phyloP scores from a whole-genome alignment of 2,113 vertebrate species.

The Cariama cristata region DNA sequence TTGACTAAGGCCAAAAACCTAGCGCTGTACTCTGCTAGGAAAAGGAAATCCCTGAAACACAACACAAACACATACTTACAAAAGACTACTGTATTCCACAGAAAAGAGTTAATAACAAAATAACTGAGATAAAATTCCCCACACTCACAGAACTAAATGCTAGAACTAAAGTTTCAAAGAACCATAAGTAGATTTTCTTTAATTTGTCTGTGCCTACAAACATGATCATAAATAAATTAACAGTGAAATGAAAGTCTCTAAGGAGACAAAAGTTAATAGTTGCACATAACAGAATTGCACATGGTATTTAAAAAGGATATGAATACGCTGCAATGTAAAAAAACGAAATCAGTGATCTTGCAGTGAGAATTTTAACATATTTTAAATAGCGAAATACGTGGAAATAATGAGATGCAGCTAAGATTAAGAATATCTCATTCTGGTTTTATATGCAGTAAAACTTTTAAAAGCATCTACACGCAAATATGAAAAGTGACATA shows the following conservation, averaged over 20 bases:
- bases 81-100: not conserved
- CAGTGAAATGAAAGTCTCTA: not conserved
- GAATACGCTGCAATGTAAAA: not conserved
- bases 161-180: not conserved
- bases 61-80: not conserved
- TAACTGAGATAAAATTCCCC: not conserved
- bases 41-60: not conserved
- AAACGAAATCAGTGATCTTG: not conserved
- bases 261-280: not conserved
- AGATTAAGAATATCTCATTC: not conserved
- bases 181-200: not conserved
- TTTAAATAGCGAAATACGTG: not conserved
- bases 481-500: not conserved
- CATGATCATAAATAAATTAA: not conserved
- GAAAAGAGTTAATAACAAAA: not conserved
- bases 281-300: not conserved
- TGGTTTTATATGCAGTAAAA: not conserved
- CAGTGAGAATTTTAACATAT: not conserved
- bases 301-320: not conserved
- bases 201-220: not conserved
- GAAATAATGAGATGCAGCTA: not conserved
- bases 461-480: not conserved
- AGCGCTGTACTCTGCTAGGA: fast-evolving
- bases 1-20: not conserved
- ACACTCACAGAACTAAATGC: not conserved